Evolutionary conservation across 2,797 vertebrate genomes (phyloP), one percentile per base, ranked within the genome.

Genomic region (Phrynocephalus vlangalii): DNA sequence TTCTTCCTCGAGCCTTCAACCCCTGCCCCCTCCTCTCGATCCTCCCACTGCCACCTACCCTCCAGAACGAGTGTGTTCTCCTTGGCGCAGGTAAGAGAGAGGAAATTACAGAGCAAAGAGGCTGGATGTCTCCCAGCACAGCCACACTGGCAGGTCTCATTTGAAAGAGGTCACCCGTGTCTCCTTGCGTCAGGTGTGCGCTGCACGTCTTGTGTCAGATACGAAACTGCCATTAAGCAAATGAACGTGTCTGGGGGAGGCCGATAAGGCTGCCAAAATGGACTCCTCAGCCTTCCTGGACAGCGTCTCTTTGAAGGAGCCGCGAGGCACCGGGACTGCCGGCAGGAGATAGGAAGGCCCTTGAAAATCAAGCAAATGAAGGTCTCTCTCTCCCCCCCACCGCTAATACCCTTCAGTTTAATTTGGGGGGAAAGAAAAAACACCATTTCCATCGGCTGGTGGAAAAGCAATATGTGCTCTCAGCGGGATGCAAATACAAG

Each of bases 341-440:
- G 88, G 75, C 30, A 73, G 70, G 81, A 93, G 92, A 95, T 91
- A 94, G 11, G 86, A 91, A 95, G 73, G 83, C 70, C 84, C 89
- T 88, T 89, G 90, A 94, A 94, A 96, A 96, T 90, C 79, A 93
- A 83, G 90, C 82, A 89, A 68, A 68, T 79, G 87, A 92, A 82
- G 78, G 24, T 44, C 78, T 94, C 71, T 89, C 87, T 50, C 77
- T 82, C 50, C 77, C 84, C 38, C 38, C 38, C 38, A n/a, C n/a
- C n/a, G n/a, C n/a, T 92, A 86, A 91, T 50, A 89, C 20, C 72
- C 28, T 26, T 15, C 33, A 92, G n/a, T 63, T 88, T 75, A 63
- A 90, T 93, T 70, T 38, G 38, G 24, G 33, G 11, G 9, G 6
- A 30, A 11, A 18, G 2, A 44, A 16, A 70, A 5, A n/a, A 28